Evolutionary conservation across 1,140 invertebrate species (phyloP), one percentile per base, ranked within the genome.

Genomic region (Chelonus insularis): DNA sequence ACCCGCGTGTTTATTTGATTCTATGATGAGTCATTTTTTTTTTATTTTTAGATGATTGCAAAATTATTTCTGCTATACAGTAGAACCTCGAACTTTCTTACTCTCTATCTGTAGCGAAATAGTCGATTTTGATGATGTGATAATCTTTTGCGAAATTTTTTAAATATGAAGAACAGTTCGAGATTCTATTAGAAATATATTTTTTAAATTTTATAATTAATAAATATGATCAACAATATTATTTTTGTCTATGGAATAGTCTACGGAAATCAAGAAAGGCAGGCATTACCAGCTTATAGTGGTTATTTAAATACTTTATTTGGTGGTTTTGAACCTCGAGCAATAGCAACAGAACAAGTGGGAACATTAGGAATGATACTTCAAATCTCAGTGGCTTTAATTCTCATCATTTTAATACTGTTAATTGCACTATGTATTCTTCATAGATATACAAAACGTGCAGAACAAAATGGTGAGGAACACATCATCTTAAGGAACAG

Each of bases 391-490:
- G 73, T 88, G 50, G 87, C 84, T n/a, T 73, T 90, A 11, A 84
- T 90, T 16, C 79, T 88, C 1, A 77, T 91, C 11, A 81, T 89
- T 5, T 72, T 92, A 9, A 71, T 91, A 39, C 74, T 91, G 2
- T 77, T 91, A 12, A 75, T 88, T 6, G 83, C 85, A 0, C 76
- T 93, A 9, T 92, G 89, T 75, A 75, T 91, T 29, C 72, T 91
- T 25, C 89, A 91, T 73, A 85, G 87, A 62, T 89, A 90, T 43
- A 86, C 86, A 0, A 89, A 91, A 68, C 86, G 90, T 64, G 84
- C 86, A 23, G 86, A 86, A 64, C 86, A 87, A 36, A 86, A 90
- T 67, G 90, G 88, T n/a, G 87, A 91, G 37, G 91, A 93, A 72
- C 87, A 91, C 66, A 86, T 90, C 63, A 91, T 87, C 0, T 77